phyloP scores from a whole-genome alignment of 1,140 invertebrate genomes.

The Trichonephila inaurata region DNA sequence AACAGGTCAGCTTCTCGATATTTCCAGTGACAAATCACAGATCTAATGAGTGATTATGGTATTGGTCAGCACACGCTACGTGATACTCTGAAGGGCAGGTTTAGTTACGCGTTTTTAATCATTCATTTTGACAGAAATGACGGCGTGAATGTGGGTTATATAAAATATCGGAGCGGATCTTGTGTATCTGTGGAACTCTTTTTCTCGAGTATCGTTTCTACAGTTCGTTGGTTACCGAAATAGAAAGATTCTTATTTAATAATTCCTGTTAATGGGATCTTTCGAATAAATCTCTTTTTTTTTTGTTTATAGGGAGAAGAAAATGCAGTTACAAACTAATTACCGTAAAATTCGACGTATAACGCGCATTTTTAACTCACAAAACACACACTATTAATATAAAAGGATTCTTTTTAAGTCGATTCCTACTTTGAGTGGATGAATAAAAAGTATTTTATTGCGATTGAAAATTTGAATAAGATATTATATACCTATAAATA shows the following conservation, averaged over 20 bases:
- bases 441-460: too few relatives aligned
- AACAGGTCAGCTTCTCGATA: background rate
- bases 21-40: constrained; percentile 28
- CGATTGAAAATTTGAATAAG: too few relatives aligned
- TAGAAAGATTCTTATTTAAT: background rate
- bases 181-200: background rate
- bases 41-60: background rate
- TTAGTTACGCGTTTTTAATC: constrained; percentile 26
- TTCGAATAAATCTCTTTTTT: too few relatives aligned
- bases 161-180: background rate
- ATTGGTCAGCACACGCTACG: background rate
- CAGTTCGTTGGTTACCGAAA: background rate
- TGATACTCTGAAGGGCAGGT: background rate
- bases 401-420: too few relatives aligned
- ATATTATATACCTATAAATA: too few relatives aligned
- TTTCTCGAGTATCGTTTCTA: background rate
- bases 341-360: too few relatives aligned
- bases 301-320: too few relatives aligned
- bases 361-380: too few relatives aligned
- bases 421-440: too few relatives aligned
- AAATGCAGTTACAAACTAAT: too few relatives aligned
- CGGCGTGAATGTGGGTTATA: background rate
- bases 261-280: background rate
- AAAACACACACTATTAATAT: too few relatives aligned
- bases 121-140: constrained; percentile 23